Conservation (phyloP, 1,140 invertebrate genomes). For the Megalonaias nervosa region DNA sequence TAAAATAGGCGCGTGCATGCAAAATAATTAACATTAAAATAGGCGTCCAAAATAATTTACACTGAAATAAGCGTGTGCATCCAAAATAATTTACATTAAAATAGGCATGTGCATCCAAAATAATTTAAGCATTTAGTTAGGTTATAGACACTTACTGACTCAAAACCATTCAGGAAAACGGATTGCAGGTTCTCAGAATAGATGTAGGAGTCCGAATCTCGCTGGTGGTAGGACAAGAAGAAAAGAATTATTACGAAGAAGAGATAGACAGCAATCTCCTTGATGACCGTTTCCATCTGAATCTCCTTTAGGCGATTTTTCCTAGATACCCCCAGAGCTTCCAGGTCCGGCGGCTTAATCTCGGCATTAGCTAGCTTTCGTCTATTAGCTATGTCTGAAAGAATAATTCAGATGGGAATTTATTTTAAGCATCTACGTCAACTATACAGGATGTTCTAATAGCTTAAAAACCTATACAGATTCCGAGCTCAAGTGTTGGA, state of each 20-base stretch:
- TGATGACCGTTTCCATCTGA: conserved; percentile 72
- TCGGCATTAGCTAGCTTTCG: conserved; percentile 52
- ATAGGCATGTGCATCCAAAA: too few relatives aligned
- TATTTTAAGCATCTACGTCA: too few relatives aligned
- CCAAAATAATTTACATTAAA: too few relatives aligned
- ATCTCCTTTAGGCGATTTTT: conserved; percentile 71
- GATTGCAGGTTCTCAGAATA: conserved; percentile 58
- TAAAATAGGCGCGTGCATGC: too few relatives aligned
- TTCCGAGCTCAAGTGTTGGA: too few relatives aligned
- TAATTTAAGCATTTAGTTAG: background rate
- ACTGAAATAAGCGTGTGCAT: too few relatives aligned
- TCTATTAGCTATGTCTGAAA: conserved; percentile 57
- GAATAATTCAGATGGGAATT: background rate
- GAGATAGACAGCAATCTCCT: conserved; percentile 70
- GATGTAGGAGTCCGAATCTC: conserved; percentile 58
- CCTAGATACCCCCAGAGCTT: conserved; percentile 57
- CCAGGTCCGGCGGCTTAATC: conserved; percentile 61
- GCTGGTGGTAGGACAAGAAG: conserved; percentile 69
- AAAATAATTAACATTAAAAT: too few relatives aligned
- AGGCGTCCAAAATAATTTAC: too few relatives aligned
- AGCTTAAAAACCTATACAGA: too few relatives aligned
- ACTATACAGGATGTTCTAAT: too few relatives aligned
- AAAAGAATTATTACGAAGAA: conserved; percentile 68
- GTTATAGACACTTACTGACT: conserved; percentile 39
- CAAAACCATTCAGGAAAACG: conserved; percentile 51